These are phyloP conservation scores for Macrotrachela quadricornifera DNA, from an alignment of 1,140 invertebrate species.

Conservation along the genomic window DNA sequence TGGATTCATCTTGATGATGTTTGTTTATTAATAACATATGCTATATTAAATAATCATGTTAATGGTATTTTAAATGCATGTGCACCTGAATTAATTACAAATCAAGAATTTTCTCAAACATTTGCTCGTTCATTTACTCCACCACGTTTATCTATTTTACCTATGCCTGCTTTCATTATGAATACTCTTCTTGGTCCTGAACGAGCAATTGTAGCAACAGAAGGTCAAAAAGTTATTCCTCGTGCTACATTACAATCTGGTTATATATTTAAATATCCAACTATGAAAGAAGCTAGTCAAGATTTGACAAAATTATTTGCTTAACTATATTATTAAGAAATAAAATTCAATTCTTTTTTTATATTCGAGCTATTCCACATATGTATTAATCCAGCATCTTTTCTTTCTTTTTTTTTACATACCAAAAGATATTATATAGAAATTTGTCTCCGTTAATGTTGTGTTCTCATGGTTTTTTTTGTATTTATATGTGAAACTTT, in stretches of 20 bases:
- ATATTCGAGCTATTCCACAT: no score
- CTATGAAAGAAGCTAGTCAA: slow-evolving; percentile 32
- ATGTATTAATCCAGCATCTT: no score
- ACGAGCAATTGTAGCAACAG: slow-evolving; percentile 56
- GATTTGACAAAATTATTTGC: slow-evolving; percentile 12
- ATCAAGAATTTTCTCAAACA: slow-evolving; percentile 56
- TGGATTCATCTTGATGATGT: slow-evolving; percentile 83
- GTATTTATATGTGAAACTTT: no score
- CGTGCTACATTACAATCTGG: slow-evolving; percentile 50
- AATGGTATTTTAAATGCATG: slow-evolving; percentile 56
- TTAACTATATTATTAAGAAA: background rate
- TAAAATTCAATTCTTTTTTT: background rate
- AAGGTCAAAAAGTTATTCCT: slow-evolving; percentile 66
- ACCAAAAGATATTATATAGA: no score
- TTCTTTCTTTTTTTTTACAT: no score
- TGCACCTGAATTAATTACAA: slow-evolving; percentile 57
- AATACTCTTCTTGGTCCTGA: slow-evolving; percentile 42
- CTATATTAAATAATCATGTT: slow-evolving; percentile 44
- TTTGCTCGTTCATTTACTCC: slow-evolving; percentile 52
- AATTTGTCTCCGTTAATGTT: no score
- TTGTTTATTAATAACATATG: slow-evolving; percentile 45
- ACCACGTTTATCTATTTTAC: slow-evolving; percentile 45
- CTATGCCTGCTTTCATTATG: slow-evolving; percentile 48
- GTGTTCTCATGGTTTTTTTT: no score
- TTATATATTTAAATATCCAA: slow-evolving; percentile 50